Percentiles rank a stretch among this genome's conserved stretches.
phyloP scores from a whole-genome alignment of 1,140 invertebrate species.

The Neomicropteryx cornuta region DNA sequence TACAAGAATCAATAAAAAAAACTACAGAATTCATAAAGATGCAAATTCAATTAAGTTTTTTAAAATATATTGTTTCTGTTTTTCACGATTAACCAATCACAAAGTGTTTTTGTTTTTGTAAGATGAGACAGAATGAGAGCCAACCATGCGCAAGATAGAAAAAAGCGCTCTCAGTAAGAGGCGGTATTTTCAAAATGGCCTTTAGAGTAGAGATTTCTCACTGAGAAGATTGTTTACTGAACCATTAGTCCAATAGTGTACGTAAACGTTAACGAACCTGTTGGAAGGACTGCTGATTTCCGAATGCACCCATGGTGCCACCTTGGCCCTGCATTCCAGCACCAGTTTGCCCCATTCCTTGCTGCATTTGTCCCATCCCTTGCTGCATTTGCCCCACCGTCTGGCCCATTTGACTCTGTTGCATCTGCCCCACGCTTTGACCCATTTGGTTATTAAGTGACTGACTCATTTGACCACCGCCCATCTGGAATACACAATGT shows the following conservation, averaged over 20 bases:
- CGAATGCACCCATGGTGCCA: slow-evolving; percentile 37
- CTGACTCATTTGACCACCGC: background rate
- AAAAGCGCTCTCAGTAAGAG: slow-evolving; percentile 1
- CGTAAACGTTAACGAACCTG: slow-evolving; percentile 20
- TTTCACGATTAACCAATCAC: too few species aligned
- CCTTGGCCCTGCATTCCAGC: slow-evolving; percentile 20
- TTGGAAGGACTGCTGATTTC: slow-evolving; percentile 40
- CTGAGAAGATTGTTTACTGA: too few species aligned
- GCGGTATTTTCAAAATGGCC: slow-evolving; percentile 3
- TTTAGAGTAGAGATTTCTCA: too few species aligned
- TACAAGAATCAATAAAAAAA: slow-evolving; percentile 1
- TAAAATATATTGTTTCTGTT: too few species aligned
- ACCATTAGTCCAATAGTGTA: slow-evolving; percentile 1
- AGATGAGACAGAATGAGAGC: too few species aligned
- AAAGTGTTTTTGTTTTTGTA: too few species aligned
- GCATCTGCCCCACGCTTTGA: slow-evolving; percentile 34
- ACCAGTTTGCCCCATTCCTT: slow-evolving; percentile 10
- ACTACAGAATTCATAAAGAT: too few species aligned
- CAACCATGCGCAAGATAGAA: too few species aligned
- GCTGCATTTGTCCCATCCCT: slow-evolving; percentile 32
- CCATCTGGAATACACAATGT: too few species aligned
- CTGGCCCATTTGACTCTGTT: slow-evolving; percentile 24
- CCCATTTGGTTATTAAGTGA: slow-evolving; percentile 11
- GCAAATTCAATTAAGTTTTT: too few species aligned
- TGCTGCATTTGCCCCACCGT: slow-evolving; percentile 32